Percentiles rank a stretch among this genome's conserved stretches.
These are phyloP conservation scores for Neuroterus valhalla DNA, from an alignment of 1,140 invertebrate species.

Conservation along the genomic window DNA sequence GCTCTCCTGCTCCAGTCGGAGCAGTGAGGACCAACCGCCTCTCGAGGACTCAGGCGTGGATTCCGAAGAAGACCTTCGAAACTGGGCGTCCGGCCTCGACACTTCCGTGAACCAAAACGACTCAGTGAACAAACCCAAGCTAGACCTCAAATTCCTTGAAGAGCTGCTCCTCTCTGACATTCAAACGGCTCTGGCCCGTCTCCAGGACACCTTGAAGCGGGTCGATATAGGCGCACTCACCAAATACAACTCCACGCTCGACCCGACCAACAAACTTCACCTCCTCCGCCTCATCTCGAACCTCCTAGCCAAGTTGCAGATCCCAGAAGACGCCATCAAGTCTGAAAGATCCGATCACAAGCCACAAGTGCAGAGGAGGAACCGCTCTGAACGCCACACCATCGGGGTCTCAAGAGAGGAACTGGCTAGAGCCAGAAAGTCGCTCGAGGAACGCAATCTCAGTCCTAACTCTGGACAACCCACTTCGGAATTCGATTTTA, in stretches of 20 bases:
- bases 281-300: conserved; percentile 84
- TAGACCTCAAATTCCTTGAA: conserved; percentile 67
- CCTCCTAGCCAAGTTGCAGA: conserved; percentile 81
- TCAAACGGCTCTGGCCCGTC: conserved; percentile 82
- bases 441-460: conserved; percentile 80
- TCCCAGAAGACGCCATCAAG: conserved; percentile 66
- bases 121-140: conserved; percentile 53
- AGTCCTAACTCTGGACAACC: neutral
- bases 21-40: conserved; percentile 56
- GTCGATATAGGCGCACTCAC: conserved; percentile 74
- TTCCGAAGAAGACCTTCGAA: conserved; percentile 59
- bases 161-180: conserved; percentile 84
- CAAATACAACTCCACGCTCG: conserved; percentile 73
- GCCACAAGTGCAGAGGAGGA: conserved; percentile 68
- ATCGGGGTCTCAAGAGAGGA: conserved; percentile 88
- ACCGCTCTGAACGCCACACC: conserved; percentile 81
- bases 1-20: conserved; percentile 61
- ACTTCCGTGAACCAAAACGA: conserved; percentile 52
- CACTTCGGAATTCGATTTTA: conserved; percentile 7
- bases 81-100: conserved; percentile 55
- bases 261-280: conserved; percentile 77
- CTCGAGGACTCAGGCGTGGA: conserved; percentile 61
- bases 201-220: conserved; percentile 82
- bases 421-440: conserved; percentile 81
- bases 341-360: conserved; percentile 50